These are phyloP conservation scores for Cephus sareptanus DNA, from an alignment of 2,888 invertebrate species.

Conservation along the genomic window DNA sequence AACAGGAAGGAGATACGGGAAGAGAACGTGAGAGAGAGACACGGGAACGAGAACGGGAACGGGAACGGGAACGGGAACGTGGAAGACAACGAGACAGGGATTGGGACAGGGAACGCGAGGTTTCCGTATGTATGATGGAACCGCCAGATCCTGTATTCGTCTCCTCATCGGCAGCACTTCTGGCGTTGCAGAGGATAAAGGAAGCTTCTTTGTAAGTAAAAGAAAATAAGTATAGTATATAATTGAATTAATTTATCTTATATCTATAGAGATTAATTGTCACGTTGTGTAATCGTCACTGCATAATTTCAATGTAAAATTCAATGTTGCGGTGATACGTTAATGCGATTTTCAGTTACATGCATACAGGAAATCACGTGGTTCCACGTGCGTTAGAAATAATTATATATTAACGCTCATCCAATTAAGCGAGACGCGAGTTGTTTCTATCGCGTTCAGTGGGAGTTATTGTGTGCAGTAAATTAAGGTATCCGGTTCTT, in stretches of 20 bases:
- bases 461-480: conserved; percentile 19
- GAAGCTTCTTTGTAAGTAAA: conserved; percentile 69
- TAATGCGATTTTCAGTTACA: background rate
- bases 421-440: conserved; percentile 22
- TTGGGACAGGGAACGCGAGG: conserved; percentile 48
- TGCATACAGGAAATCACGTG: background rate
- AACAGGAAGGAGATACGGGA: conserved; percentile 33
- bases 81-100: conserved; percentile 47
- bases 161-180: conserved; percentile 67
- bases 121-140: conserved; percentile 61
- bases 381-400: conserved; percentile 21
- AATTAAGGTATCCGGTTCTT: conserved; percentile 29
- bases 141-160: conserved; percentile 61
- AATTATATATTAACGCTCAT: conserved; percentile 18
- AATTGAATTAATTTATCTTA: background rate
- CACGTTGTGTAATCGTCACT: background rate
- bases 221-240: background rate
- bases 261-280: background rate
- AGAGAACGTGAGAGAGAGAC: conserved; percentile 21
- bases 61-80: conserved; percentile 29
- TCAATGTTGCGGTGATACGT: background rate
- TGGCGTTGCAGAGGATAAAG: conserved; percentile 70
- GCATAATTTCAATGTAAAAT: background rate
- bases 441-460: conserved; percentile 15
- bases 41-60: conserved; percentile 15